Conservation (phyloP, 2,888 invertebrate genomes). For the Drosophila meridionalis region DNA sequence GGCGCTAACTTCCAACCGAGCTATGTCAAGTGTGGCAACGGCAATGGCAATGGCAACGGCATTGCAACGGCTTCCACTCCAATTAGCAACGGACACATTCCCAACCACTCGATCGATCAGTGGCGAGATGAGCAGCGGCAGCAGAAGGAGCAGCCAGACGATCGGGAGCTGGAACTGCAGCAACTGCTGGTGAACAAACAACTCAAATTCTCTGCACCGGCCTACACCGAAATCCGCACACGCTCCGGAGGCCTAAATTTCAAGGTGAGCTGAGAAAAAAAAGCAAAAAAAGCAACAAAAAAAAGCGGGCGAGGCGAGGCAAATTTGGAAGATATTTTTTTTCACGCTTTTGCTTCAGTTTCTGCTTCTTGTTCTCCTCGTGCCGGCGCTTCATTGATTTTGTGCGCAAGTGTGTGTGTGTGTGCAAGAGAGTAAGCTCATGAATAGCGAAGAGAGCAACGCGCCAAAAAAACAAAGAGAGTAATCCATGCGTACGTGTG, state of each 20-base stretch:
- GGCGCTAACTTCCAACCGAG: slow-evolving; percentile 43
- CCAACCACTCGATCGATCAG: slow-evolving; percentile 21
- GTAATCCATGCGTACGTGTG: background rate
- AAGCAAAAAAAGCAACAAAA: slow-evolving; percentile 1
- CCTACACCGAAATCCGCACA: slow-evolving; percentile 79
- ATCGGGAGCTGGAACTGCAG: slow-evolving; percentile 11
- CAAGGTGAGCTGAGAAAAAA: slow-evolving; percentile 69
- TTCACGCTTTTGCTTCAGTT: slow-evolving; percentile 22
- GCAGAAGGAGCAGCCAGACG: background rate
- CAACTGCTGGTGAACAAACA: slow-evolving; percentile 47
- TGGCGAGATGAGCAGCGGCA: background rate
- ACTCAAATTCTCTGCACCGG: slow-evolving; percentile 77
- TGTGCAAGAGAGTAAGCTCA: slow-evolving; percentile 18
- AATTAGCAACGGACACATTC: slow-evolving; percentile 57
- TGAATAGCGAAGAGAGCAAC: slow-evolving; percentile 14
- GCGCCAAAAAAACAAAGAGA: slow-evolving; percentile 27
- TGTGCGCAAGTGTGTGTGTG: slow-evolving; percentile 11
- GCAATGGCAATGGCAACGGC: slow-evolving; percentile 7
- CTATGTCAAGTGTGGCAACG: slow-evolving; percentile 36
- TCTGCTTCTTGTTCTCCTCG: slow-evolving; percentile 41
- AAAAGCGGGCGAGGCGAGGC: slow-evolving; percentile 16
- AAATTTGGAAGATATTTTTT: slow-evolving; percentile 28
- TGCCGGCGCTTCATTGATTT: slow-evolving; percentile 51
- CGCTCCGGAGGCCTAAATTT: slow-evolving; percentile 62
- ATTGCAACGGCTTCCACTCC: slow-evolving; percentile 24